Conservation (phyloP, 2,113 vertebrate species). For the Craseonycteris thonglongyai region DNA sequence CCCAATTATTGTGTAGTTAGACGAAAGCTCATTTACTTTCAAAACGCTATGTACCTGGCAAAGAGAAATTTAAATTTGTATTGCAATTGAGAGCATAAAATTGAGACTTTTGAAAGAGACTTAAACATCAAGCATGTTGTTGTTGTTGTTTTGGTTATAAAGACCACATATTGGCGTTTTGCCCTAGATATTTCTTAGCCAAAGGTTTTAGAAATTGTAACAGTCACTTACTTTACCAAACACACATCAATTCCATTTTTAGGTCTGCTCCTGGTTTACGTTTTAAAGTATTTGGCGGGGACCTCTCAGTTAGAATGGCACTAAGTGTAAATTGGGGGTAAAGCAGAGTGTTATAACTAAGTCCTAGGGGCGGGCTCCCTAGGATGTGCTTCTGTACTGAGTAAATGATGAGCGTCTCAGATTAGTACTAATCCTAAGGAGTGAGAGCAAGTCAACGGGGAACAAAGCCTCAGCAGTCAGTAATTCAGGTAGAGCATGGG, state of each 20-base stretch:
- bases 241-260: neutral
- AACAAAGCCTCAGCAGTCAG: no score
- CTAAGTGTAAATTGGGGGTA: no score
- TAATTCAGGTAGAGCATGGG: no score
- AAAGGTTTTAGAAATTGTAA: neutral
- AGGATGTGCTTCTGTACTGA: no score
- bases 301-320: no score
- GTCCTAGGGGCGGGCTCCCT: no score
- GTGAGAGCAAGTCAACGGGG: no score
- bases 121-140: constrained; percentile 19
- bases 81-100: neutral
- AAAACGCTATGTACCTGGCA: neutral
- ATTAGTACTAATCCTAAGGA: no score
- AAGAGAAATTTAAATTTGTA: neutral
- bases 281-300: neutral
- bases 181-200: neutral
- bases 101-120: neutral
- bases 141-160: constrained; percentile 2
- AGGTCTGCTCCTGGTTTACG: neutral
- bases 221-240: neutral
- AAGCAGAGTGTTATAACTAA: no score
- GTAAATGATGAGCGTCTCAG: no score
- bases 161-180: neutral
- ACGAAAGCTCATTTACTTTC: neutral
- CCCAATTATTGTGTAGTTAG: neutral